Evolutionary conservation across 2,888 invertebrate species (phyloP), one percentile per base, ranked within the genome.

Genomic region (Unio pictorum): DNA sequence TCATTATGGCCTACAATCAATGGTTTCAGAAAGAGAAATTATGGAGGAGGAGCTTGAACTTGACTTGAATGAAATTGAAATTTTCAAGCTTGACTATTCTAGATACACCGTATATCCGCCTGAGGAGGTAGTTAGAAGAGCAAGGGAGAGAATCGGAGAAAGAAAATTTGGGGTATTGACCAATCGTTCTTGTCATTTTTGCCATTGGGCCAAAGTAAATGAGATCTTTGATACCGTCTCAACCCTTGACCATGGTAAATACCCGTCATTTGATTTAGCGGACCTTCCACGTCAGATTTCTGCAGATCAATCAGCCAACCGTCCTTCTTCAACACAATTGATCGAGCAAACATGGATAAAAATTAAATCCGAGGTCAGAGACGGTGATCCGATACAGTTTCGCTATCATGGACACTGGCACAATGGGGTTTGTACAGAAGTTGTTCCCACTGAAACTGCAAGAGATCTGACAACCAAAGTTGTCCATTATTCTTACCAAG

Each of bases 101-200:
- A 23, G 26, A 3, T 66, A 58, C 26, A 68, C 61, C 0, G 45
- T 63, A 15, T 57, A 73, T 30, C 7, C 23, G 7, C 67, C 68
- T 23, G 70, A 68, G 45, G 58, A 63, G n/a, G 73, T 73, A 5
- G 58, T 74, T 20, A 30, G 57, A 20, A 55, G 74, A 57, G 74
- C 71, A 1, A 55, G 69, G 18, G 55, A 74, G 45, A 58, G 74
- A 45, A 30, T 74, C 18, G 74, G 71, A 0, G 74, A 74, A 59
- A 71, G 60, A 15, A 74, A 74, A 55, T 74, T 64, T 57, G 66
- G 71, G 6, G 11, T 71, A 0, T 54, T 66, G 23, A 67, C 71
- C 5, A 66, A 71, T 55, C 70, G 74, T n/a, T 68, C 68, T 0
- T 62, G 68, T 23, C 71, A 74, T 61, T 74, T 74, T 54, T 74